Percentiles rank a stretch among this genome's conserved stretches.
Evolutionary conservation across 2,888 invertebrate genomes (phyloP).

Genomic region (Aromia moschata): DNA sequence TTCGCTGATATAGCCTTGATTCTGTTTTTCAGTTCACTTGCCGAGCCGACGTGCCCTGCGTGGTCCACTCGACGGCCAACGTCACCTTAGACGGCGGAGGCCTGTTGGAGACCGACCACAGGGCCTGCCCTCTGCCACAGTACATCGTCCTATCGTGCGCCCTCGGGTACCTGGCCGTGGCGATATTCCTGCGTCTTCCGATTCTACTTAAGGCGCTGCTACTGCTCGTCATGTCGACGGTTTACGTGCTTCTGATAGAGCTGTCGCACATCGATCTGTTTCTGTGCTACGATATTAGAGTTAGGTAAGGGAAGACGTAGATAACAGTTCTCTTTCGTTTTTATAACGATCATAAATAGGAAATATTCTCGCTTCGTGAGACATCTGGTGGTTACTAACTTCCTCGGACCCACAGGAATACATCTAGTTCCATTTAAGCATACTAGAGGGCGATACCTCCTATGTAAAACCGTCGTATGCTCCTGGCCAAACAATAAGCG

Average conservation of each 20-base stretch:
- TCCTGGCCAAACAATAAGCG: too few relatives aligned
- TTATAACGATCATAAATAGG: neutral
- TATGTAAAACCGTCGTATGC: too few relatives aligned
- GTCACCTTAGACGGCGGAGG: conserved; percentile 62
- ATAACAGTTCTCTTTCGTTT: neutral
- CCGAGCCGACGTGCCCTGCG: conserved; percentile 63
- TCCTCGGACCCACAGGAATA: too few relatives aligned
- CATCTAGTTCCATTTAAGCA: too few relatives aligned
- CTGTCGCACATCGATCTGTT: conserved; percentile 83
- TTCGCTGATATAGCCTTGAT: too few relatives aligned
- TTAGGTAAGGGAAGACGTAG: conserved; percentile 69
- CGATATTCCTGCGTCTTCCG: conserved; percentile 84
- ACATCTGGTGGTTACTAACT: too few relatives aligned
- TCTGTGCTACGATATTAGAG: conserved; percentile 81
- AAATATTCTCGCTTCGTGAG: too few relatives aligned
- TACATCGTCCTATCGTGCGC: conserved; percentile 88
- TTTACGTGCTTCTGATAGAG: conserved; percentile 83
- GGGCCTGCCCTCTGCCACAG: conserved; percentile 85
- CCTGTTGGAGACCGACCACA: conserved; percentile 68
- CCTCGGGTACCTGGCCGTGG: conserved; percentile 84
- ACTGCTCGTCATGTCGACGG: conserved; percentile 79
- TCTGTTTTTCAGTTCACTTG: conserved; percentile 69
- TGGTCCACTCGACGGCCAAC: conserved; percentile 66
- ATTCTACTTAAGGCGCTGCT: conserved; percentile 83
- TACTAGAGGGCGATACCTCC: too few relatives aligned